Percentiles rank a stretch among this genome's conserved stretches.
Conservation (phyloP, 2,113 vertebrate species). For the Hippotragus niger region DNA sequence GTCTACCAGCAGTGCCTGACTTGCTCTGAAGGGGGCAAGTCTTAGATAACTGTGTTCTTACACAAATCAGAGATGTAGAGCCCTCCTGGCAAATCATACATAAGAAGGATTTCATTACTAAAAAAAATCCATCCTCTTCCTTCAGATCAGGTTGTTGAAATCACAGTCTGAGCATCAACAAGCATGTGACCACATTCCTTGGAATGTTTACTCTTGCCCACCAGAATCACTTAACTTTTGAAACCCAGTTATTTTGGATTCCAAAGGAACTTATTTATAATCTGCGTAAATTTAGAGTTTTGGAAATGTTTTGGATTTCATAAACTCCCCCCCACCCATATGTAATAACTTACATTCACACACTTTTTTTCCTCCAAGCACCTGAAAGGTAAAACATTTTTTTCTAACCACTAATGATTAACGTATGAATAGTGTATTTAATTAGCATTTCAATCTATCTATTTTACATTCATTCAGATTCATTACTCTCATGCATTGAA, state of each 20-base stretch:
- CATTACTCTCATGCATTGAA: not conserved
- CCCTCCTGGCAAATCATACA: not conserved
- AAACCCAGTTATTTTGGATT: constrained; percentile 1
- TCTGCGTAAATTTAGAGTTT: not conserved
- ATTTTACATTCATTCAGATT: not conserved
- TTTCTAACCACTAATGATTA: not conserved
- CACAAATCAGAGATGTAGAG: not conserved
- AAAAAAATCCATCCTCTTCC: not conserved
- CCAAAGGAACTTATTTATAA: not conserved
- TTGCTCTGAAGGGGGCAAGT: not conserved
- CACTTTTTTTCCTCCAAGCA: not conserved
- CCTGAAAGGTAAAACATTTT: not conserved
- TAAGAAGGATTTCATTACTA: not conserved
- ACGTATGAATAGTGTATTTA: not conserved
- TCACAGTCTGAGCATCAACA: not conserved
- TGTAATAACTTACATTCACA: not conserved
- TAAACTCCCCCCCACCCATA: not conserved
- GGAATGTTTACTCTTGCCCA: not conserved
- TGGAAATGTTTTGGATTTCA: constrained; percentile 2
- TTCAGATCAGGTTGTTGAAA: not conserved
- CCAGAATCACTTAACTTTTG: not conserved
- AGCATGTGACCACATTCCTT: not conserved
- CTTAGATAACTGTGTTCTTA: not conserved
- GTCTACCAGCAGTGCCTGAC: too few species aligned
- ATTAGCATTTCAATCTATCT: not conserved